Conservation (phyloP, 1,140 invertebrate genomes). For the Psix sp. region DNA sequence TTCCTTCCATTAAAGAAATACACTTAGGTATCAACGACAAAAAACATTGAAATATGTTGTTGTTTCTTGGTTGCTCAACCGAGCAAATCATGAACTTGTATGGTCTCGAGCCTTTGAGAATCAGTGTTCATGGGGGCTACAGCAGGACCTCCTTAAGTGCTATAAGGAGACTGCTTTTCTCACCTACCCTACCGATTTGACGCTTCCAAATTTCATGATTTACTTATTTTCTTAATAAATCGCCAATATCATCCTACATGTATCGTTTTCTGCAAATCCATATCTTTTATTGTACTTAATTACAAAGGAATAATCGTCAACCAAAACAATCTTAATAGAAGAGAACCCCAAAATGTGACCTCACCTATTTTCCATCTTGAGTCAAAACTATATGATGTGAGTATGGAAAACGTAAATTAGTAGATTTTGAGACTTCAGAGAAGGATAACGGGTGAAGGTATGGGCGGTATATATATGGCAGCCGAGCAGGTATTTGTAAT, state of each 20-base stretch:
- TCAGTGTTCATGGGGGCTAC: conserved; percentile 60
- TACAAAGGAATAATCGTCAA: too few relatives aligned
- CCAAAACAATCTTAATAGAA: too few relatives aligned
- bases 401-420: conserved; percentile 40
- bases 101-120: conserved; percentile 54
- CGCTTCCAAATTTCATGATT: conserved; percentile 65
- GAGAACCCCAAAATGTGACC: too few relatives aligned
- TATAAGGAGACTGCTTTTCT: conserved; percentile 73
- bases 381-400: too few relatives aligned
- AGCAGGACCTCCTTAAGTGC: conserved; percentile 71
- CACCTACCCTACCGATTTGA: conserved; percentile 67
- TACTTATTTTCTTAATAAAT: conserved; percentile 48
- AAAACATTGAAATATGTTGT: not conserved
- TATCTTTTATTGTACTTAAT: conserved; percentile 29
- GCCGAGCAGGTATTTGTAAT: conserved; percentile 72
- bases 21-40: too few relatives aligned
- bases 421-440: conserved; percentile 6
- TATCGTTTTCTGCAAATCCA: conserved; percentile 12
- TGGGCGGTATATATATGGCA: conserved; percentile 47
- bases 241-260: conserved; percentile 16
- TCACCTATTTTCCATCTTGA: too few relatives aligned
- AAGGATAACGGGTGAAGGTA: conserved; percentile 42
- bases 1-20: too few relatives aligned
- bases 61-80: conserved; percentile 61
- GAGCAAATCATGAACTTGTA: conserved; percentile 73